Conservation (phyloP, 1,140 invertebrate species). For the Subanguina moxae region DNA sequence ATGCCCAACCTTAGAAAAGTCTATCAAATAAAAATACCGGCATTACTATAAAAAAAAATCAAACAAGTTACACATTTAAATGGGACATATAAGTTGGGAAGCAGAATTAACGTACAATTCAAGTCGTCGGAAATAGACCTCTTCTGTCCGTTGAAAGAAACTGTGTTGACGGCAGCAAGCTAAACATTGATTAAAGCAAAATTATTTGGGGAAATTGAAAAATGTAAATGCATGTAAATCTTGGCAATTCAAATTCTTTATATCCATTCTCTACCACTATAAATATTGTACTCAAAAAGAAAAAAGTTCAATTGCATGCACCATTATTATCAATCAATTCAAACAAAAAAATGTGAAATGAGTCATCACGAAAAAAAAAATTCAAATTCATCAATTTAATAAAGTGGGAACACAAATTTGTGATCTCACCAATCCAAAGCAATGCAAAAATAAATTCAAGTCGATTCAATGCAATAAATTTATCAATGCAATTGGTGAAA, state of each 20-base stretch:
- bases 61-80: not conserved
- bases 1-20: not conserved
- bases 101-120: constrained; percentile 45
- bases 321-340: constrained; percentile 15
- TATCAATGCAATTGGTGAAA: not conserved
- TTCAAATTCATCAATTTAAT: no score
- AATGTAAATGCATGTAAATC: not conserved
- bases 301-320: no score
- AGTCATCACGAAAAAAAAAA: no score
- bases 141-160: constrained; percentile 44
- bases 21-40: constrained; percentile 29
- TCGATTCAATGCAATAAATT: not conserved
- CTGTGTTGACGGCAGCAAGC: constrained; percentile 40
- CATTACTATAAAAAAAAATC: not conserved
- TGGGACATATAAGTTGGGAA: constrained; percentile 10
- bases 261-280: constrained; percentile 9
- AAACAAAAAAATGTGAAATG: not conserved
- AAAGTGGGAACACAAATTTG: no score
- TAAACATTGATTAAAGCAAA: constrained; percentile 39
- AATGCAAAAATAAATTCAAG: not conserved
- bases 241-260: no score
- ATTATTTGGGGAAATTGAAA: constrained; percentile 19
- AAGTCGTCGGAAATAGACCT: constrained; percentile 50
- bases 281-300: not conserved
- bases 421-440: not conserved